Evolutionary conservation across 2,888 invertebrate species (phyloP), one percentile per base, ranked within the genome.

Genomic region (Idaea dimidiata): DNA sequence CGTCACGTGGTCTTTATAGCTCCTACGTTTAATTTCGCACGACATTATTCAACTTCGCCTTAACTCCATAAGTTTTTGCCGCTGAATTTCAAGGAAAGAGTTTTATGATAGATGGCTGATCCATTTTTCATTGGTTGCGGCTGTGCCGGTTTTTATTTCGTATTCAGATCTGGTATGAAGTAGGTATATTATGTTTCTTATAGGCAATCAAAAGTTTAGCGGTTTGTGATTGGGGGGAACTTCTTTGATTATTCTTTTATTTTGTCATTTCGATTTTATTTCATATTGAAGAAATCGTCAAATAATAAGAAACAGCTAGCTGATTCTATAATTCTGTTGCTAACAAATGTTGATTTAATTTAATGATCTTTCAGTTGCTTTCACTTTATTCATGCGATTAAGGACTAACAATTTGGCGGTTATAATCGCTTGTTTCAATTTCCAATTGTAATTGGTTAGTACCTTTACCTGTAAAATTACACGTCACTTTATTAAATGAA

Each of bases 1-100:
- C 89, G 88, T 86, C 90, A 89, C 89, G 87, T 91, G 90, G 83
- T 81, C 84, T 87, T 90, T 89, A 91, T 89, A 79, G 89, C 87
- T 74, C 71, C 69, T 70, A 81, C 84, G 84, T 90, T 91, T 90
- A 89, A 91, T 91, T 91, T 87, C 87, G 86, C 77, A 78, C 82
- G 85, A 89, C 90, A 89, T 91, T 90, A 89, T 86, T 90, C 90
- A 89, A 81, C 77, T 74, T 72, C 73, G 78, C 82, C 76, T 80
- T 81, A 86, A 88, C 73, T 78, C 82, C 76, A 80, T 81, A 86
- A 88, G 84, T 89, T 90, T 89, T 90, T 72, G 68, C 69, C 66
- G 77, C 77, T 75, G 81, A 83, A 72, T 79, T 75, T 78, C 76
- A 75, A 72, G 75, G 76, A 83, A 87, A 81, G 86, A 88, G 86